Evolutionary conservation across 1,140 invertebrate species (phyloP).

Genomic region (Eriocheir sinensis): DNA sequence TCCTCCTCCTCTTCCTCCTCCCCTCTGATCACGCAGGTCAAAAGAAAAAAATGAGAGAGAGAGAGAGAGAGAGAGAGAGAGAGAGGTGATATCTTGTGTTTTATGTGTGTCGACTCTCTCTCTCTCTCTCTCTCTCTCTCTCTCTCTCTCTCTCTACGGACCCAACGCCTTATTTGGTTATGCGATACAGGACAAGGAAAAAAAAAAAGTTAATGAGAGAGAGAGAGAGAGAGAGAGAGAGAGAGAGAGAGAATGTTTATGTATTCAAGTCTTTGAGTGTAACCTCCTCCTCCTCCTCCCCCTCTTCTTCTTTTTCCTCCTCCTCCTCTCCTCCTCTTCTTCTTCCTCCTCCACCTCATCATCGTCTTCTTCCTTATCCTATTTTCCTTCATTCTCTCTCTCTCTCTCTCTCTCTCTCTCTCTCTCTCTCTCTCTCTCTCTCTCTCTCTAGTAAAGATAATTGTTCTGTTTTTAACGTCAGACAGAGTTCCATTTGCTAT

Average conservation of each 20-base stretch:
- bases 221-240: neutral
- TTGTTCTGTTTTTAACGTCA: too few relatives aligned
- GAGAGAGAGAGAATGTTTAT: slow-evolving; percentile 16
- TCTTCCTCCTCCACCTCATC: neutral
- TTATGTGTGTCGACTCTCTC: neutral
- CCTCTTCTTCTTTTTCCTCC: neutral
- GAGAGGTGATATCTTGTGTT: neutral
- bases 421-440: slow-evolving; percentile 20
- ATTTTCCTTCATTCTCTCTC: neutral
- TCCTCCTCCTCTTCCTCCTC: neutral
- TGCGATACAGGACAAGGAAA: neutral
- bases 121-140: neutral
- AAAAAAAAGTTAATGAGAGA: neutral
- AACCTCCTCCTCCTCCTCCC: neutral
- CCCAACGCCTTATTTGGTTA: neutral
- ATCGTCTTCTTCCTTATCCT: neutral
- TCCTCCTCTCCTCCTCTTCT: neutral
- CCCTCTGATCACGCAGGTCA: neutral
- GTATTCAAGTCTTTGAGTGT: slow-evolving; percentile 15
- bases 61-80: neutral
- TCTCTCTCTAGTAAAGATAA: too few relatives aligned
- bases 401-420: slow-evolving; percentile 22
- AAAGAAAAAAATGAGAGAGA: neutral
- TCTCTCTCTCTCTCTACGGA: neutral
- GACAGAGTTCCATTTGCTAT: slow-evolving; percentile 7